Percentiles rank a stretch among this genome's conserved stretches.
These are phyloP conservation scores for Eledona agricola DNA, from an alignment of 2,888 invertebrate species.

Conservation along the genomic window DNA sequence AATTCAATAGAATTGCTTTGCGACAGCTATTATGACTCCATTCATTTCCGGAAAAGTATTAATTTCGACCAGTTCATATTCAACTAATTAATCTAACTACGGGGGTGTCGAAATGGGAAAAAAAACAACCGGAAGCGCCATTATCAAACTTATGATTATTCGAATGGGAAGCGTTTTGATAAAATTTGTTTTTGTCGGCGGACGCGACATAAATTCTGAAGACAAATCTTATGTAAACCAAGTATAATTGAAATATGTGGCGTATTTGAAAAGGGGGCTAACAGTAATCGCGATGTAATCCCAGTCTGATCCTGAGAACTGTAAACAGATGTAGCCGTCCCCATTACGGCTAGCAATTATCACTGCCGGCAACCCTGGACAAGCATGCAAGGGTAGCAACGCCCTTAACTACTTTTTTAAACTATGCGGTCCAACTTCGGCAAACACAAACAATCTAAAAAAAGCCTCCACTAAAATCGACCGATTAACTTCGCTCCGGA, in stretches of 20 bases:
- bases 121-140: constrained; percentile 14
- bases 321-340: constrained; percentile 52
- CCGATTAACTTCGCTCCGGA: constrained; percentile 19
- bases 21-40: constrained; percentile 9
- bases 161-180: constrained; percentile 13
- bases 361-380: constrained; percentile 43
- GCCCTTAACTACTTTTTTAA: constrained; percentile 45
- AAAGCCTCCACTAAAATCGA: constrained; percentile 28
- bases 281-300: constrained; percentile 50
- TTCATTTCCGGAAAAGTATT: constrained; percentile 18
- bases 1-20: constrained; percentile 19
- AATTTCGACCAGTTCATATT: constrained; percentile 8
- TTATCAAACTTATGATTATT: constrained; percentile 20
- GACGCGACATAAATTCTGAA: constrained; percentile 20
- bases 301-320: constrained; percentile 49
- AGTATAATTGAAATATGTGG: constrained; percentile 37
- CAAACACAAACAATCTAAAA: constrained; percentile 24
- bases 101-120: background rate
- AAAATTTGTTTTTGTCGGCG: constrained; percentile 23
- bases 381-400: constrained; percentile 35
- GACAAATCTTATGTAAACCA: constrained; percentile 31
- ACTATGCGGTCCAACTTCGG: constrained; percentile 24
- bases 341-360: constrained; percentile 51
- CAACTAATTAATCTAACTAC: constrained; percentile 7
- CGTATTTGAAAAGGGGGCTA: constrained; percentile 38